These are phyloP conservation scores for Hoplostethus mediterraneus DNA, from an alignment of 2,797 vertebrate species.

Conservation along the genomic window DNA sequence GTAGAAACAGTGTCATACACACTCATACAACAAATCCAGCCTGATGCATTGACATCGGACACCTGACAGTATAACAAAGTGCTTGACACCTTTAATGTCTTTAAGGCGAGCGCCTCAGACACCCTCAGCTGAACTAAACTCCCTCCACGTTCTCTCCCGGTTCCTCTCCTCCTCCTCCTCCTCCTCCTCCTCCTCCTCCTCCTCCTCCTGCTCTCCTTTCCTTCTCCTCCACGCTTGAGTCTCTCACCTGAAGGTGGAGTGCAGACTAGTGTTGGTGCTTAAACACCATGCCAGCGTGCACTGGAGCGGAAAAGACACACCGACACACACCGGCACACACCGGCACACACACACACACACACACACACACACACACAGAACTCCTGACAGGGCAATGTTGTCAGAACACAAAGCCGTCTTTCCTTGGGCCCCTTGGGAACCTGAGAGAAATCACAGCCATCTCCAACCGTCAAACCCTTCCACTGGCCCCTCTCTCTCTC, in stretches of 20 bases:
- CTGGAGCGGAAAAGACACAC: constrained; percentile 76
- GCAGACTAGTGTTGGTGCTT: constrained; percentile 72
- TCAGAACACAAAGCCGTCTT: constrained; percentile 84
- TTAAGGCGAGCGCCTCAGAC: constrained; percentile 39
- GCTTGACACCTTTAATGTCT: neutral
- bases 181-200: constrained; percentile 43
- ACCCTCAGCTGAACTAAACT: neutral
- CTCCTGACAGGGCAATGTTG: constrained; percentile 75
- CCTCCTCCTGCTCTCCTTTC: constrained; percentile 24
- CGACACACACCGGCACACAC: constrained; percentile 28
- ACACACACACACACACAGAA: constrained; percentile 38
- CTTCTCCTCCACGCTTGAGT: constrained; percentile 62
- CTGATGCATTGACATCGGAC: constrained; percentile 29
- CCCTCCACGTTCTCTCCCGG: constrained; percentile 25
- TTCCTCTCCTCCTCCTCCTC: constrained; percentile 9
- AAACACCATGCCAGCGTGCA: constrained; percentile 78
- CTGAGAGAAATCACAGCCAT: constrained; percentile 83
- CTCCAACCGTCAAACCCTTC: constrained; percentile 71
- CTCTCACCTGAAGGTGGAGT: constrained; percentile 77
- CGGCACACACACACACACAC: constrained; percentile 50
- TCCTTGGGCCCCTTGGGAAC: constrained; percentile 82
- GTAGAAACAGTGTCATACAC: neutral
- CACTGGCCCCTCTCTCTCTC: constrained; percentile 24
- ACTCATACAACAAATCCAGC: constrained; percentile 36
- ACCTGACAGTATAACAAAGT: constrained; percentile 29